phyloP scores from a whole-genome alignment of 2,888 invertebrate species.

The Theristus sp. region DNA sequence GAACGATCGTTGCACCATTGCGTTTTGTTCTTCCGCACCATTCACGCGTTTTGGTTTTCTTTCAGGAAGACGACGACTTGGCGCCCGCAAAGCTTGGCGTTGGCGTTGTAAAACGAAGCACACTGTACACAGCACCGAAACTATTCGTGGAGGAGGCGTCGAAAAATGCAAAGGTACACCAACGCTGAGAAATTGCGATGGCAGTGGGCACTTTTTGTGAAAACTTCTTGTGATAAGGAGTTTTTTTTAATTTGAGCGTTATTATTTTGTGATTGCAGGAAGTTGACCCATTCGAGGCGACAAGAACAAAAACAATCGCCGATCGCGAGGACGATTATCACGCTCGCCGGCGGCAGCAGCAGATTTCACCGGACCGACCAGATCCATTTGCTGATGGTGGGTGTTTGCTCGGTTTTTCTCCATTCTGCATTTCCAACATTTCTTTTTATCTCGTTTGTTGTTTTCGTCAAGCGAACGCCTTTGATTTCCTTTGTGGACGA shows the following conservation, averaged over 20 bases:
- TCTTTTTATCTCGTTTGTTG: no score
- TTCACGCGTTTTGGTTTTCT: no score
- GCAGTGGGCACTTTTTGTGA: no score
- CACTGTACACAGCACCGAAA: constrained; percentile 12
- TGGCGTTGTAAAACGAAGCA: not conserved
- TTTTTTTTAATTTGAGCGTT: no score
- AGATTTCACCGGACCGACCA: constrained; percentile 83
- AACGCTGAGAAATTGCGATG: no score
- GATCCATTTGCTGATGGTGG: constrained; percentile 94
- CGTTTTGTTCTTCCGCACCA: no score
- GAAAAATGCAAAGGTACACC: constrained; percentile 5
- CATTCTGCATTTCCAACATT: not conserved
- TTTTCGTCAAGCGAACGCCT: no score
- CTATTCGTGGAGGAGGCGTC: constrained; percentile 19
- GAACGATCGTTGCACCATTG: no score
- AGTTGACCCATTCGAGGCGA: constrained; percentile 81
- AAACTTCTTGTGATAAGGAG: no score
- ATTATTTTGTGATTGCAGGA: constrained; percentile 40
- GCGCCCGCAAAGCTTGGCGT: constrained; percentile 3
- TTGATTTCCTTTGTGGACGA: no score
- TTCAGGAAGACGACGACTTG: constrained; percentile 16
- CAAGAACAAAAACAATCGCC: constrained; percentile 71
- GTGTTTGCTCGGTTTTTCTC: not conserved
- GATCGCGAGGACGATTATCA: constrained; percentile 94
- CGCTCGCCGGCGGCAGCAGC: constrained; percentile 58